These are phyloP conservation scores for Apodemia hepburni DNA, from an alignment of 2,888 invertebrate genomes.

Conservation along the genomic window DNA sequence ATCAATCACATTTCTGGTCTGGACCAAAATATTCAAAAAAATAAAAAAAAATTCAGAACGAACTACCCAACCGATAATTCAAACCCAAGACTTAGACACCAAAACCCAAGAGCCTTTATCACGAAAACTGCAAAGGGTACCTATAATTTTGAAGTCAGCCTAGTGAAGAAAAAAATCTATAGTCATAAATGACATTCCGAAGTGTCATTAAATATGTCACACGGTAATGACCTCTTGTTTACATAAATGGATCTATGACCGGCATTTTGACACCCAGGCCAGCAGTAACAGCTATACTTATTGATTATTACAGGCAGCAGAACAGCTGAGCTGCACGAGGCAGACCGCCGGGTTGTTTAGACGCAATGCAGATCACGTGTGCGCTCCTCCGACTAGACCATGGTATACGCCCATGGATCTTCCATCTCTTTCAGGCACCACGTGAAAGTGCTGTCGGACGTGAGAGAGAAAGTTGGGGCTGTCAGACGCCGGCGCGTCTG, in stretches of 20 bases:
- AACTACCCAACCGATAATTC: not conserved
- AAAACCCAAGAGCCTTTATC: too few species aligned
- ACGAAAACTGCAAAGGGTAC: too few species aligned
- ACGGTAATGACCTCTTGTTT: conserved; percentile 5
- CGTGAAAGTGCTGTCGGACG: conserved; percentile 25
- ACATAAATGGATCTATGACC: conserved; percentile 20
- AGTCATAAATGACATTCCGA: not conserved
- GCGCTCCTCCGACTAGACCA: conserved; percentile 61
- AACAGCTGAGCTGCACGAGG: conserved; percentile 70
- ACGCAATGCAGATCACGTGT: conserved; percentile 80
- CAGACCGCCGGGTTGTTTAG: conserved; percentile 75
- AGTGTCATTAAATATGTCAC: not conserved
- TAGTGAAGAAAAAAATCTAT: not conserved
- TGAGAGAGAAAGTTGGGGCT: conserved; percentile 41
- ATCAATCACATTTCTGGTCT: too few species aligned
- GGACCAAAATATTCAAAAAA: not conserved
- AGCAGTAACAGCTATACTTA: conserved; percentile 51
- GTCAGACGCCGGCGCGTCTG: conserved; percentile 67
- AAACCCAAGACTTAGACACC: too few species aligned
- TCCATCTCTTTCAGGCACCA: conserved; percentile 39
- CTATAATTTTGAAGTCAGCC: not conserved
- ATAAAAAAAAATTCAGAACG: not conserved
- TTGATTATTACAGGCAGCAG: conserved; percentile 59
- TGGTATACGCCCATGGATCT: conserved; percentile 59
- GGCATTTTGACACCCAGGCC: conserved; percentile 34